phyloP scores from a whole-genome alignment of 2,888 invertebrate genomes.

The Ceramica pisi region DNA sequence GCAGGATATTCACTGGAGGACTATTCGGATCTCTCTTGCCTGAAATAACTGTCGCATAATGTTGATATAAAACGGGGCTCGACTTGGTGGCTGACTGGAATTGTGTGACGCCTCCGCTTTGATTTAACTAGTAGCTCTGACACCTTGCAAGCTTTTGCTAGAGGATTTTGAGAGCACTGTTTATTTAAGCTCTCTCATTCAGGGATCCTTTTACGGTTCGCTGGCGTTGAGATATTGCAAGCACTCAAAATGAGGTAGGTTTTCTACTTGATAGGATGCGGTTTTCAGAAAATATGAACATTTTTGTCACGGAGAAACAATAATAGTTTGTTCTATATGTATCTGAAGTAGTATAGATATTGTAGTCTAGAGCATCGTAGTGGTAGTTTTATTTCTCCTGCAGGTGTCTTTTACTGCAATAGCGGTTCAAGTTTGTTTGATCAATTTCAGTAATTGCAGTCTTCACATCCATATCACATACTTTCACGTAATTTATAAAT shows the following conservation, averaged over 20 bases:
- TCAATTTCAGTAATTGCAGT: constrained; percentile 4
- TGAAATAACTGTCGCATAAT: constrained; percentile 87
- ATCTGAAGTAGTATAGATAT: constrained; percentile 19
- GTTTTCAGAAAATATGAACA: constrained; percentile 31
- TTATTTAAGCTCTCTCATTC: constrained; percentile 56
- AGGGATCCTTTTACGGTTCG: constrained; percentile 37
- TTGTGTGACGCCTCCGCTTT: constrained; percentile 61
- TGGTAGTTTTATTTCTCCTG: constrained; percentile 4
- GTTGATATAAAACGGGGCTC: constrained; percentile 80
- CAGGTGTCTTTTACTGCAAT: neutral
- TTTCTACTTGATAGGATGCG: neutral
- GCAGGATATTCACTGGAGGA: constrained; percentile 80
- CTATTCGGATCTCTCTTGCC: constrained; percentile 79
- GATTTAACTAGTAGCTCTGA: constrained; percentile 64
- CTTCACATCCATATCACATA: too few species aligned
- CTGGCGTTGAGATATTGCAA: constrained; percentile 19
- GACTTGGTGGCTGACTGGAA: constrained; percentile 70
- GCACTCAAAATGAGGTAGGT: constrained; percentile 26
- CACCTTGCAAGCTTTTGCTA: constrained; percentile 56
- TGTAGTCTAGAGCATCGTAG: too few species aligned
- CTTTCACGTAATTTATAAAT: neutral
- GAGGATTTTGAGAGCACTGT: constrained; percentile 54
- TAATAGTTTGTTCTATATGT: constrained; percentile 12
- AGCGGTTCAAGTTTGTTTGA: constrained; percentile 14
- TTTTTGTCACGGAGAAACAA: constrained; percentile 28